A percentile compares a stretch with the other conserved stretches of the same genome.
phyloP scores from a whole-genome alignment of 2,797 vertebrate species.

The Poecilia gillii region DNA sequence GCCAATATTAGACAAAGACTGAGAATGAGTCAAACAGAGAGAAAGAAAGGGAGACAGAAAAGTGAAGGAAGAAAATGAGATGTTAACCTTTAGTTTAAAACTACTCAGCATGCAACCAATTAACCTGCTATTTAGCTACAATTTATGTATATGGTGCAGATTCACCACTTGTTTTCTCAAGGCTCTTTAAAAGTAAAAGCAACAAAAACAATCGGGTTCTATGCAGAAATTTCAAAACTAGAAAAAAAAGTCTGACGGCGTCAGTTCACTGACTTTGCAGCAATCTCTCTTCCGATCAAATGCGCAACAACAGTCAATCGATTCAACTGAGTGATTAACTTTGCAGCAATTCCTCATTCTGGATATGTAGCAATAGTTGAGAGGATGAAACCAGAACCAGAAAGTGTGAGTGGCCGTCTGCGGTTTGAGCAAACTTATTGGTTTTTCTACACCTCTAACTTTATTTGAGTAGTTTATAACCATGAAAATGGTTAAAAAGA shows the following conservation, averaged over 20 bases:
- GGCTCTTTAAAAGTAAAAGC: background rate
- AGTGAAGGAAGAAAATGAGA: constrained; percentile 23
- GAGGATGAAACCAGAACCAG: background rate
- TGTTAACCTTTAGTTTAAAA: background rate
- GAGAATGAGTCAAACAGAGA: constrained; percentile 37
- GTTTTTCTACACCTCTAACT: background rate
- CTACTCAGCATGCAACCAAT: background rate
- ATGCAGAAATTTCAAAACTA: background rate
- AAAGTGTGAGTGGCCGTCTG: background rate
- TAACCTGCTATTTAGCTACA: background rate
- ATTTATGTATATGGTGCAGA: background rate
- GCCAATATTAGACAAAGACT: constrained; percentile 49
- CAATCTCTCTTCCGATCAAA: background rate
- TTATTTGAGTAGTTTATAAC: background rate
- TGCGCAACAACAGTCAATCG: background rate
- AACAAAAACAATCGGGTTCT: background rate
- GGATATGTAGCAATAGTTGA: background rate
- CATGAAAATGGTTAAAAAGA: background rate
- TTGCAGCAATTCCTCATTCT: background rate
- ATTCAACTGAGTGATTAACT: background rate
- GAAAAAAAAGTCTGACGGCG: too few species aligned
- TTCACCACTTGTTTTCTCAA: background rate
- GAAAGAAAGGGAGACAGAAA: constrained; percentile 20
- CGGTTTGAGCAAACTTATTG: background rate
- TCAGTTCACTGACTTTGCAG: too few species aligned